These are phyloP conservation scores for Beris morrisii DNA, from an alignment of 2,888 invertebrate species.

Conservation along the genomic window DNA sequence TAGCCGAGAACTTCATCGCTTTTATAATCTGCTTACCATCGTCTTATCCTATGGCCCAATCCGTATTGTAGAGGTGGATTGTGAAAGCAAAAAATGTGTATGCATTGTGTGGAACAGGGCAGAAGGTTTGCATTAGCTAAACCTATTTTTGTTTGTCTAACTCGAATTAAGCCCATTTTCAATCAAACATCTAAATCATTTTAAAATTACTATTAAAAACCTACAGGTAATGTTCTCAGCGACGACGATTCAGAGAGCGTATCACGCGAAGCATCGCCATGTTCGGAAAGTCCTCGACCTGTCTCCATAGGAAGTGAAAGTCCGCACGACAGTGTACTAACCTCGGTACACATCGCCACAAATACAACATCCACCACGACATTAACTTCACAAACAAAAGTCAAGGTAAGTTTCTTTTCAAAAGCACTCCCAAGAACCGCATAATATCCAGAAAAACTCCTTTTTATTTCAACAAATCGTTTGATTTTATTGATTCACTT, in stretches of 20 bases:
- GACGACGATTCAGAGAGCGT: conserved; percentile 68
- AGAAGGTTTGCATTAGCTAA: too few relatives aligned
- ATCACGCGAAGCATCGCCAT: conserved; percentile 72
- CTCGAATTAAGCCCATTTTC: too few relatives aligned
- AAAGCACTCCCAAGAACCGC: not conserved
- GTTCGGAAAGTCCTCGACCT: conserved; percentile 63
- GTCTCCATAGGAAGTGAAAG: conserved; percentile 43
- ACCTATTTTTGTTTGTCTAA: too few relatives aligned
- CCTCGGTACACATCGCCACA: conserved; percentile 47
- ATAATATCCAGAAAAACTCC: not conserved
- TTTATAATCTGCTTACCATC: too few relatives aligned
- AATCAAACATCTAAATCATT: too few relatives aligned
- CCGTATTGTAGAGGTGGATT: too few relatives aligned
- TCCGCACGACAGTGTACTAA: conserved; percentile 54
- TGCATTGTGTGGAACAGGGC: too few relatives aligned
- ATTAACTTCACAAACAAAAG: conserved; percentile 34
- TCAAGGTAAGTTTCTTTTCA: conserved; percentile 28
- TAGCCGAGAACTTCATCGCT: too few relatives aligned
- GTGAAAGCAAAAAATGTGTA: too few relatives aligned
- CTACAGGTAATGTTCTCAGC: conserved; percentile 51
- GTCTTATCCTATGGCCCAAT: too few relatives aligned
- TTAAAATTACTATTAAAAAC: not conserved
- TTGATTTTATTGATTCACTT: not conserved
- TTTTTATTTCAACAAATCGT: not conserved
- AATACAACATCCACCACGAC: conserved; percentile 21